Base-by-base conservation (phyloP, 1,140 invertebrate genomes). In the Thalassaphorura encarpata region DNA sequence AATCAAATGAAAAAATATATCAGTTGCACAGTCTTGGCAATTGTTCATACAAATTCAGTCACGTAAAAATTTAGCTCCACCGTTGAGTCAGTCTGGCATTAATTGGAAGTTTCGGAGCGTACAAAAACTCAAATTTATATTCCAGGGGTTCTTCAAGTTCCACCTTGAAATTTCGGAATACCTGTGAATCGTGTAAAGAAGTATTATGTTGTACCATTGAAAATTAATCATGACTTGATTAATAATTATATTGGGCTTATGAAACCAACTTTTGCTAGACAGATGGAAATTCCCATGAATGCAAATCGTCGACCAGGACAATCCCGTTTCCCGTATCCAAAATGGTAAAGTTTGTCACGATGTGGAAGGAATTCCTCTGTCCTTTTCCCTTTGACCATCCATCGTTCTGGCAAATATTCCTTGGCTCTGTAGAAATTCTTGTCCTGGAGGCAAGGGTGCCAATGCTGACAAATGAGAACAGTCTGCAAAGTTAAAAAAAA, bases 401-500 rank as follows among this genome's bases (percentile, higher is more conserved):
- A 96, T 41, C 85, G 77, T 72, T 89, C 88, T 6, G 91, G 91
- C 13, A 77, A 68, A 67, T 83, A 96, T 54, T 83, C 73, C 31
- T 77, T 70, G 3, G 89, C 83, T 43, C 84, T 73, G 56, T 77
- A 78, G 71, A 87, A 95, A 70, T 91, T 87, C 40, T 77, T 71
- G n/a, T 87, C 80, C 23, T 82, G 77, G 49, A 81, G 72, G 64
- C 87, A 89, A 1, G 89, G 84, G 16, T 89, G 78, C 72, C 83
- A 85, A 1, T 85, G 90, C 63, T 94, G 87, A 33, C 87, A 82
- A 27, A 93, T 73, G 2, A 96, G 80, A 2, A 90, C 83, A 1
- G 84, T 90, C 83, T 91, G 67, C 0, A 78, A 76, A 49, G 29
- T 51, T 40, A 28, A 21, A 48, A 26, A 39, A 28, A 28, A 33